These are phyloP conservation scores for Metopia argyrocephala DNA, from an alignment of 2,888 invertebrate species.

Conservation along the genomic window DNA sequence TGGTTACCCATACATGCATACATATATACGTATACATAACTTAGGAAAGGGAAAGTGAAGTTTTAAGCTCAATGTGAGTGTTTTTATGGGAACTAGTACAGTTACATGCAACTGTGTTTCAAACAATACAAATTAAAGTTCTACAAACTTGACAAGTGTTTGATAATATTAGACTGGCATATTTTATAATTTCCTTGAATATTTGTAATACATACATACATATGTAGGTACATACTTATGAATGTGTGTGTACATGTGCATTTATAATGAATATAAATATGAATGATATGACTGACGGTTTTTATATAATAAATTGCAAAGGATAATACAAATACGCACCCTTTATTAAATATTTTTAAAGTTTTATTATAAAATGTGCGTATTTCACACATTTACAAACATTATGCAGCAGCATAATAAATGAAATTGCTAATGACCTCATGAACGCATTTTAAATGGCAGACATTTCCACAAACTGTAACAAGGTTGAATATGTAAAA, in stretches of 20 bases:
- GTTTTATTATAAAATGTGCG: constrained; percentile 31
- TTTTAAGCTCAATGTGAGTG: neutral
- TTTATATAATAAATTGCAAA: no score
- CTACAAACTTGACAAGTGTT: constrained; percentile 55
- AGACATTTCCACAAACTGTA: constrained; percentile 4
- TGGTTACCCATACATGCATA: neutral
- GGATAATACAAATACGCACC: constrained; percentile 22
- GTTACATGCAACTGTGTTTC: constrained; percentile 41
- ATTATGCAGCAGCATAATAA: constrained; percentile 70
- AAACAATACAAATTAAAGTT: constrained; percentile 28
- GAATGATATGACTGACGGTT: no score
- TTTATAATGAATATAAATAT: constrained; percentile 8
- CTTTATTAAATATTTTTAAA: neutral
- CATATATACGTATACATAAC: neutral
- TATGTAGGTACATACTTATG: no score
- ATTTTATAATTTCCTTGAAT: constrained; percentile 25
- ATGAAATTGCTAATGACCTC: constrained; percentile 72
- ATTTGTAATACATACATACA: neutral
- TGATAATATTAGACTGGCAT: constrained; percentile 57
- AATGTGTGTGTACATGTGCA: neutral
- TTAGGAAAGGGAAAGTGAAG: neutral
- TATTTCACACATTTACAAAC: constrained; percentile 29
- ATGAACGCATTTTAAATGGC: constrained; percentile 26
- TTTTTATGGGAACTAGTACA: neutral
- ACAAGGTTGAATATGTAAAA: no score